Base-by-base conservation (phyloP, 2,797 vertebrate genomes). In the Pangasius djambal region DNA sequence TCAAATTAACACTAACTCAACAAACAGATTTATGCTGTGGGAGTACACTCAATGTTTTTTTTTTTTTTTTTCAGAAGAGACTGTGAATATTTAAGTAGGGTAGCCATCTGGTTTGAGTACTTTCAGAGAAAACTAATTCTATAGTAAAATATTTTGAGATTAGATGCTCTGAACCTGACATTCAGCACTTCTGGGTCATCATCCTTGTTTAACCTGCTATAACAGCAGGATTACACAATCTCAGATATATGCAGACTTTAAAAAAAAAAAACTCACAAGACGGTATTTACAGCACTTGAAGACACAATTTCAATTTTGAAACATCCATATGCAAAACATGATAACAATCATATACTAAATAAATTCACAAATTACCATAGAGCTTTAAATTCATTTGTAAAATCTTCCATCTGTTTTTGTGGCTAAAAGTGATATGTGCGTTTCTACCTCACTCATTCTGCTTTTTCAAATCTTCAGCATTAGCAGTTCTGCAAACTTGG, bases 51-150 rank as follows among this genome's bases (percentile, higher is more conserved):
- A 10, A 20, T 81, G n/a, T 16, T 0, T 55, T 16, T 44, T 22
- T 10, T 25, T 44, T 25, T 25, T 3, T 25, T 74, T 3, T 63
- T 78, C 37, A 82, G 37, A 83, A 63, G 3, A 2, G 37, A 79
- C 79, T 70, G 69, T 88, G 87, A 90, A 85, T 88, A 89, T 88
- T 90, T 67, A 90, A 87, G 48, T 67, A 55, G 37, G 6, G 57
- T 61, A 85, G 22, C 87, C 88, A 89, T 89, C 90, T 85, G 89
- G 37, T 65, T 75, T n/a, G 52, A 72, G 84, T 75, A 65, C 13
- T 86, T 72, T 34, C 86, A 84, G 74, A 12, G 52, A 82, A 86
- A 84, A 40, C 25, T n/a, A 6, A 28, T 72, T 70, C 75, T 83
- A 84, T n/a, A 20, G 34, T 48, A 70, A 89, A 82, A 89, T 88